Conservation (phyloP, 2,113 vertebrate genomes). For the Aptenodytes forsteri region DNA sequence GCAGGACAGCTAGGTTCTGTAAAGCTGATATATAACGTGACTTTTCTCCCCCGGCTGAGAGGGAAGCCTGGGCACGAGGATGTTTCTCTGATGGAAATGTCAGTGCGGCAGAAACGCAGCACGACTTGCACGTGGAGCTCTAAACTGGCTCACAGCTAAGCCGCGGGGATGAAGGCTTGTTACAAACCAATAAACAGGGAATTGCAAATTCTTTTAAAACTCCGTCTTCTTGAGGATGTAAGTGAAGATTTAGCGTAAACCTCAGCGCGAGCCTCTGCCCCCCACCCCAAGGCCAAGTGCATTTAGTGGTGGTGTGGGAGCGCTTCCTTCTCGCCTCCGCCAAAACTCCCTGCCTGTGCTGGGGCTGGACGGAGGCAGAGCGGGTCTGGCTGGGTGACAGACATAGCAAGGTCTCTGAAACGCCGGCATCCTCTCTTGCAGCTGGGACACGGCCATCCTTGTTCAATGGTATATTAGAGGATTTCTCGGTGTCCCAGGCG, state of each 20-base stretch:
- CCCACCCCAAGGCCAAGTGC: not conserved
- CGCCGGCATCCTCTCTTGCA: not conserved
- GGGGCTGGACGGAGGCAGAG: not conserved
- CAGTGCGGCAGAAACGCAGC: not conserved
- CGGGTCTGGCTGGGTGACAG: not conserved
- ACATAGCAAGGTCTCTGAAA: not conserved
- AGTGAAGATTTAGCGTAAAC: not conserved
- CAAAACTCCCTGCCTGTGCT: not conserved
- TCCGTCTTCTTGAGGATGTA: not conserved
- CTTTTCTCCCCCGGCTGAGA: not conserved
- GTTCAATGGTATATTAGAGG: not conserved
- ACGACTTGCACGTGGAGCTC: fast-evolving
- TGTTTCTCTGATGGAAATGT: not conserved
- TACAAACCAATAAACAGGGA: not conserved
- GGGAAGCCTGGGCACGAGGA: not conserved
- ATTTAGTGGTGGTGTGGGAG: not conserved
- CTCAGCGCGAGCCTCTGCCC: not conserved
- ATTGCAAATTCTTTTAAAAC: not conserved
- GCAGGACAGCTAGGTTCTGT: not conserved
- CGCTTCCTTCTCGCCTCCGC: fast-evolving
- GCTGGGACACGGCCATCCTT: not conserved
- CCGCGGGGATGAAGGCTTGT: not conserved
- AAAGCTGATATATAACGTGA: fast-evolving
- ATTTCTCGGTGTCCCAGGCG: not conserved
- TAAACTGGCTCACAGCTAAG: not conserved